Base-by-base conservation (phyloP, 2,113 vertebrate genomes). In the Caranx ignobilis region DNA sequence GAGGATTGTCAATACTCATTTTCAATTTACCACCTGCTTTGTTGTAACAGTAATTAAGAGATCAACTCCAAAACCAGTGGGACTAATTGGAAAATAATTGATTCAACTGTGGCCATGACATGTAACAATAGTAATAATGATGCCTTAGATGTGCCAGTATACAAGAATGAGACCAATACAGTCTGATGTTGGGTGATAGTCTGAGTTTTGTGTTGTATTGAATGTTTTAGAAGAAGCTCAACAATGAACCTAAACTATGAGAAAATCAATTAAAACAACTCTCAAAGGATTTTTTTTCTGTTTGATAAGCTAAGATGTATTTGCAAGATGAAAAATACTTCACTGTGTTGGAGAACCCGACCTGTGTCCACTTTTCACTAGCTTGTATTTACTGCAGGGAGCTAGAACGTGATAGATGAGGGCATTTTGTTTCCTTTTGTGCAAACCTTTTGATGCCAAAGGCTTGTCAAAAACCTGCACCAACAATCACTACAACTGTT, bases 391-490 rank as follows among this genome's bases (percentile, higher is more conserved):
- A 76, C 45, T 32, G 32, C 48, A 71, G 78, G 82, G 85, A 85
- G 26, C 67, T 54, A 60, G 37, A 34, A 67, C 71, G 81, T 89
- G 62, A 81, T 61, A 79, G 75, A 87, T 59, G 63, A 82, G 70
- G 72, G 74, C 69, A 79, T 88, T 89, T 74, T 79, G 57, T 73
- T 85, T 86, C 21, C 76, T 64, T 77, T 83, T 90, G 70, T 89
- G 75, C 39, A 71, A 89, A 82, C 61, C 68, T 79, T 85, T 86
- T 82, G 70, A 75, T 84, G 72, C 72, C 83, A 79, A 65, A 73
- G 68, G 70, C 47, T 88, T 83, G 84, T 79, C 83, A 66, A 84
- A 84, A 81, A 86, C 31, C 47, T 76, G 69, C 83, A 83, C 66
- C 41, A 45, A 83, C 72, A 87, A 85, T 84, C 66, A 79, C 52